Base-by-base conservation (phyloP, 1,140 invertebrate species). In the Drosophila simulans region DNA sequence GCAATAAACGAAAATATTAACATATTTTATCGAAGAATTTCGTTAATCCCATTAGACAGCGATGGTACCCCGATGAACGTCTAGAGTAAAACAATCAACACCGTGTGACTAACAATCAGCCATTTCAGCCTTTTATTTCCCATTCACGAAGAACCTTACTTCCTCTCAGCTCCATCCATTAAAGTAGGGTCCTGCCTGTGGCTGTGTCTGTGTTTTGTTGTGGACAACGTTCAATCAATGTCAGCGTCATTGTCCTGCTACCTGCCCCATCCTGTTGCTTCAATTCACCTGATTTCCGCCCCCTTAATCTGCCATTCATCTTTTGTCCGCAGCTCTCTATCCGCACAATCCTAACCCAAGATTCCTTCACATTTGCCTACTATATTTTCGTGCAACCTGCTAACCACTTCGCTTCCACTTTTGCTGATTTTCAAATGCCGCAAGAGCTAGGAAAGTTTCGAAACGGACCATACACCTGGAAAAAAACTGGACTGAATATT, bases 221-320 rank as follows among this genome's bases (percentile, higher is more conserved):
- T 83, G 83, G 72, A 77, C 84, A 89, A 77, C 84, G 80, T 88
- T 88, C 83, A 77, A 88, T 88, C 83, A 88, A 80, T 88, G 83
- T 89, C 83, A 89, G 72, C 71, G 62, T 66, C 56, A 64, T 73
- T 83, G 83, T 80, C 76, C 65, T 63, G 43, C 80, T 54, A 53
- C 71, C 64, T 60, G 54, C 55, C 52, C 65, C 43, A 53, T 86
- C 73, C 73, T 74, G 64, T 69, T 64, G 58, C 73, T 63, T 39
- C 64, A 34, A 37, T 57, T 68, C 39, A 65, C 60, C 31, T 34
- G 59, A 68, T 52, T 71, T 37, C 52, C 66, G 53, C 39, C 63
- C 34, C 25, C 43, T 20, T n/a, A 49, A 46, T 34, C 46, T 52
- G 22, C 8, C 49, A 34, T n/a, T 40, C 37, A 63, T 35, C 54